Evolutionary conservation across 2,797 vertebrate genomes (phyloP).

Genomic region (Coreius guichenoti): DNA sequence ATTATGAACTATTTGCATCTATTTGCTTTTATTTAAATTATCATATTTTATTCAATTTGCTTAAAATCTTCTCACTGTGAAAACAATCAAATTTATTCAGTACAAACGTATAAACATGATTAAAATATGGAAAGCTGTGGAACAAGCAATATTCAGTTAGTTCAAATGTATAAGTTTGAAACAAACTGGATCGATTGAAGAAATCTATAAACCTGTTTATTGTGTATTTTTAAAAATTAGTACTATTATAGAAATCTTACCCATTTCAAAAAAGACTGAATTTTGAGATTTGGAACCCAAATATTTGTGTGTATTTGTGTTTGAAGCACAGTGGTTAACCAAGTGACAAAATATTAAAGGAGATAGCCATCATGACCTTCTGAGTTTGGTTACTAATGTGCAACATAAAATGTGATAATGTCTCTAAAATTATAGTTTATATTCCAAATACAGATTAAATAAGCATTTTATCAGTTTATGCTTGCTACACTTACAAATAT

Average conservation of each 20-base stretch:
- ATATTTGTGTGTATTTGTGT: too few species aligned
- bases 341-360: background rate
- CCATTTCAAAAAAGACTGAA: too few species aligned
- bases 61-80: background rate
- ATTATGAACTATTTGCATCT: background rate
- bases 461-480: too few species aligned
- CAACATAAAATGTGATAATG: too few species aligned
- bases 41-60: background rate
- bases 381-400: slow-evolving; percentile 8
- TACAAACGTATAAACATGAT: background rate
- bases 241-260: too few species aligned
- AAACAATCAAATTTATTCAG: background rate
- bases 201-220: too few species aligned
- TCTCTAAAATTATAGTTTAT: background rate
- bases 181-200: background rate
- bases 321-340: too few species aligned
- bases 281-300: too few species aligned
- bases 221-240: too few species aligned
- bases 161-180: background rate
- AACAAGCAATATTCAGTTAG: background rate
- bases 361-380: background rate
- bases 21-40: background rate
- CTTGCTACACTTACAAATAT: background rate
- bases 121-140: background rate
- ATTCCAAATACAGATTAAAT: background rate